Conservation (phyloP, 2,888 invertebrate genomes). For the Neoaliturus tenellus region DNA sequence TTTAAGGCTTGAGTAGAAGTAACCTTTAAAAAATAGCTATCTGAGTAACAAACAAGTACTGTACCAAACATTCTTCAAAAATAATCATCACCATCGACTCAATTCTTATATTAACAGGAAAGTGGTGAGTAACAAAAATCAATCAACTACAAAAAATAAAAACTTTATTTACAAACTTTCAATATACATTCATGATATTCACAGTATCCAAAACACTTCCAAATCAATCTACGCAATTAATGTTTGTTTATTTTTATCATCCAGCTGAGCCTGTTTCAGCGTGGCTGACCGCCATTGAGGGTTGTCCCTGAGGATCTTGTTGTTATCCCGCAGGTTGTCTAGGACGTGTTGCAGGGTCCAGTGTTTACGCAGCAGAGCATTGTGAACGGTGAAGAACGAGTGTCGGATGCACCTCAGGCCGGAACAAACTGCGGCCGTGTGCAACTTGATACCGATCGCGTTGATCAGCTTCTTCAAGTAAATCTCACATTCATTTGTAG, state of each 20-base stretch:
- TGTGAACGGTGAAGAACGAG: conserved; percentile 86
- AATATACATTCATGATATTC: too few species aligned
- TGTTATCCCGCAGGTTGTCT: conserved; percentile 75
- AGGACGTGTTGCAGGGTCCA: conserved; percentile 85
- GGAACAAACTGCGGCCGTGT: conserved; percentile 87
- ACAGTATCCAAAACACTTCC: background rate
- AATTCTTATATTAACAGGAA: too few species aligned
- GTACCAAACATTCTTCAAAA: too few species aligned
- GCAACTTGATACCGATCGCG: conserved; percentile 87
- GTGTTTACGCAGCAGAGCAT: conserved; percentile 88
- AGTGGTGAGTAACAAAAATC: too few species aligned
- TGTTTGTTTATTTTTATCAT: background rate
- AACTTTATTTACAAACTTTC: too few species aligned
- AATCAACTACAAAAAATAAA: too few species aligned
- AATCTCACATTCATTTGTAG: conserved; percentile 88
- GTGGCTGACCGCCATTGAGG: background rate
- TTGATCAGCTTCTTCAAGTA: conserved; percentile 88
- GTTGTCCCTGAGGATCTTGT: background rate
- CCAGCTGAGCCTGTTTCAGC: background rate
- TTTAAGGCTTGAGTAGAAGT: too few species aligned
- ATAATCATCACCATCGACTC: too few species aligned
- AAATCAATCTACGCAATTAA: background rate
- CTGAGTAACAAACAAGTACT: too few species aligned
- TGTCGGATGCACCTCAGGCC: conserved; percentile 88
- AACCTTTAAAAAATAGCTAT: too few species aligned